Percentiles rank a stretch among this genome's conserved stretches.
These are phyloP conservation scores for Argyresthia goedartella DNA, from an alignment of 2,888 invertebrate species.

Conservation along the genomic window DNA sequence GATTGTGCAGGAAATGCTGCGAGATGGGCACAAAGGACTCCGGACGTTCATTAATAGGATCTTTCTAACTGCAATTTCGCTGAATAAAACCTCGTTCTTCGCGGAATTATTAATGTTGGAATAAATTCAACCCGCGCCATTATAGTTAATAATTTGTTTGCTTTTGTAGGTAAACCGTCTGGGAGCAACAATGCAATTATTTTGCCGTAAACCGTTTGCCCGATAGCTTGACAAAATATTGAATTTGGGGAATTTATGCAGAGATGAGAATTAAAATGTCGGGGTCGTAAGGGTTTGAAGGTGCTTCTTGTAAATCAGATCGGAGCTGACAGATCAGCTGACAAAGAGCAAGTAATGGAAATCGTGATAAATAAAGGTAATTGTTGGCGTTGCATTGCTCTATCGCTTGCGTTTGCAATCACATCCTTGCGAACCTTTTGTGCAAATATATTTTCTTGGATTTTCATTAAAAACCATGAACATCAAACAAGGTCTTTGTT, in stretches of 20 bases:
- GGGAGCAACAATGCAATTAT: constrained; percentile 2
- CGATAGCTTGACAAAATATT: not conserved
- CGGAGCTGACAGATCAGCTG: too few relatives aligned
- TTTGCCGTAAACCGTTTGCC: constrained; percentile 1
- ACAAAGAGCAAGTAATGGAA: too few relatives aligned
- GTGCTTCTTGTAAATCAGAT: not conserved
- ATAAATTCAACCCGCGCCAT: constrained; percentile 45
- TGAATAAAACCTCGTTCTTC: constrained; percentile 55
- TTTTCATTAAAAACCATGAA: too few relatives aligned
- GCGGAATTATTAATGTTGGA: constrained; percentile 63
- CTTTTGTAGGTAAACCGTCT: constrained; percentile 9
- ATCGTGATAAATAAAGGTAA: too few relatives aligned
- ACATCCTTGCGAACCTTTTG: too few relatives aligned
- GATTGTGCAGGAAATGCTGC: constrained; percentile 64
- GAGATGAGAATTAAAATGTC: not conserved
- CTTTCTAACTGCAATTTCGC: constrained; percentile 66
- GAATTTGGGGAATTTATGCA: not conserved
- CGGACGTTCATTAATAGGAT: constrained; percentile 69
- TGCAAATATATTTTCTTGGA: too few relatives aligned
- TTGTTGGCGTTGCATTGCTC: too few relatives aligned
- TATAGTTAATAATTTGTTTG: constrained; percentile 55
- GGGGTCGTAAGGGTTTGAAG: not conserved
- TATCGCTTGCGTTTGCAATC: too few relatives aligned
- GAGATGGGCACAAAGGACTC: constrained; percentile 51
- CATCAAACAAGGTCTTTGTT: too few relatives aligned